Base-by-base conservation (phyloP, 2,888 invertebrate genomes). In the Lepetodrilus schrolli region DNA sequence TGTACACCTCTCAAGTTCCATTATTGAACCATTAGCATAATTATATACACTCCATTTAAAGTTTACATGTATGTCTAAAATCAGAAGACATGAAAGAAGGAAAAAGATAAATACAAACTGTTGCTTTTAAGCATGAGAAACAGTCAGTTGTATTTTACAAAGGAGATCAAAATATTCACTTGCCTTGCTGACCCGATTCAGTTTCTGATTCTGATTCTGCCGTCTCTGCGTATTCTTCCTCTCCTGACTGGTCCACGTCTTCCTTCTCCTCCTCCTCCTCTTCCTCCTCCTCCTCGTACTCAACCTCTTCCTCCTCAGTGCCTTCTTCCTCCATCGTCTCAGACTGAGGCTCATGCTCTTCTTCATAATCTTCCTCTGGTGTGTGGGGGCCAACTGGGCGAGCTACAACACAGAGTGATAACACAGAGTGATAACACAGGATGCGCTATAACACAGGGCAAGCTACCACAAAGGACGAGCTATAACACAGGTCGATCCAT, bases 181-280 rank as follows among this genome's bases (percentile, higher is more conserved):
- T 7, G 13, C 13, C 34, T 70, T 77, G 68, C 20, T 70, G 21
- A 66, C 72, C 72, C 36, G 66, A 50, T 30, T 75, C 75, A 34
- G 47, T 30, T 5, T 36, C 74, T 21, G 58, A 58, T 37, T 72
- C 69, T 4, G 50, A 66, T 48, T 72, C 75, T 36, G 38, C 73
- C 20, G 47, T 36, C 13, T 34, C 58, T 1, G 43, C 49, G 8
- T 71, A 65, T 50, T 73, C 70, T 37, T 72, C 75, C 66, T 74
- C 74, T n/a, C 26, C 76, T 10, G 66, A 73, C 13, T 70, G 66
- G 10, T 73, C 51, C 5, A 20, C 38, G 36, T 50, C 66, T 43
- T 75, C 73, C 17, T 70, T 65, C 17, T 51, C 66, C 10, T 73
- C 36, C 17, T 70, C 72, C 23, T 23, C 48, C 4, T 74, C 72